Percentiles rank a stretch among this genome's conserved stretches.
These are phyloP conservation scores for Phoxinus phoxinus DNA, from an alignment of 2,113 vertebrate species.

Conservation along the genomic window DNA sequence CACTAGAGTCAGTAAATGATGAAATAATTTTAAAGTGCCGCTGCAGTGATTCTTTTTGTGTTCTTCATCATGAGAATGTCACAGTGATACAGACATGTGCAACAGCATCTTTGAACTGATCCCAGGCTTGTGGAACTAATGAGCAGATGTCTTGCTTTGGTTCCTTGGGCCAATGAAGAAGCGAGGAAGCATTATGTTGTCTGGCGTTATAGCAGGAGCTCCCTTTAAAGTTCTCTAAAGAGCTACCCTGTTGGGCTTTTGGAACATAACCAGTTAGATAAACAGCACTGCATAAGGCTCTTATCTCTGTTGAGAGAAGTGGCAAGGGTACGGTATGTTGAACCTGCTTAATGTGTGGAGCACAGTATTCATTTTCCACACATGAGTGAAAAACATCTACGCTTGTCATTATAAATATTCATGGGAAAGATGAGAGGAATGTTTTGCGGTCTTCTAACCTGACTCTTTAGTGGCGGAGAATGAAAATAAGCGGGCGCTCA, in stretches of 20 bases:
- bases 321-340: slow-evolving; percentile 13
- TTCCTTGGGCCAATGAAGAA: slow-evolving; percentile 21
- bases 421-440: slow-evolving; percentile 29
- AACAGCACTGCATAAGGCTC: background rate
- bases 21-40: background rate
- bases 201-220: slow-evolving; percentile 12
- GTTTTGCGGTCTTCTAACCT: slow-evolving; percentile 10
- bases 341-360: slow-evolving; percentile 1
- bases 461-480: background rate
- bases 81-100: background rate
- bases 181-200: slow-evolving; percentile 37
- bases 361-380: slow-evolving; percentile 28
- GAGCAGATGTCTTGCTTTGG: slow-evolving; percentile 48
- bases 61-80: background rate
- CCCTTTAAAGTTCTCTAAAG: slow-evolving; percentile 25
- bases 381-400: slow-evolving; percentile 12
- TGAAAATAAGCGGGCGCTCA: background rate
- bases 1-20: background rate
- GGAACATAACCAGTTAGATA: slow-evolving; percentile 22
- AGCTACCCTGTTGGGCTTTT: slow-evolving; percentile 25
- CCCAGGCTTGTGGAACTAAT: slow-evolving; percentile 35
- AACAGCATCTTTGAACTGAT: slow-evolving; percentile 26
- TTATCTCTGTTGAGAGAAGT: slow-evolving; percentile 41
- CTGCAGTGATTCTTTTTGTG: background rate
- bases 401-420: slow-evolving; percentile 49